Base-by-base conservation (phyloP, 2,113 vertebrate genomes). In the Amazona guildingii region DNA sequence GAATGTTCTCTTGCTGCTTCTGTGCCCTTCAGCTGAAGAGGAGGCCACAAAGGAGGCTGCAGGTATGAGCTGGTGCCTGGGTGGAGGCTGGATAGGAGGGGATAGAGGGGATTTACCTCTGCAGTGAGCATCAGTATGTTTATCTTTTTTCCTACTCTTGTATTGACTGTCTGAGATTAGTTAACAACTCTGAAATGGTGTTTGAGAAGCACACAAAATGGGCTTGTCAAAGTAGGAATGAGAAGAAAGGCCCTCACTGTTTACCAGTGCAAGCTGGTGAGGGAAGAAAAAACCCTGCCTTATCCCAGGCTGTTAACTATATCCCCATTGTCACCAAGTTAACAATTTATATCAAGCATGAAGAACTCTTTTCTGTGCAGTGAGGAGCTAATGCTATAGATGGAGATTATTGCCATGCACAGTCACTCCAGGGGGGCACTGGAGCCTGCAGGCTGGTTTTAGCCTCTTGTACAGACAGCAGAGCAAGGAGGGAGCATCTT, bases 201-300 rank as follows among this genome's bases (percentile, higher is more conserved):
- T 88, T 66, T 83, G 72, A 91, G 57, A 31, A 91, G 41, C n/a
- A 57, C 7, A 17, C n/a, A 59, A 88, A 90, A 88, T 69, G 13
- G 9, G 39, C 86, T 90, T 74, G 46, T 94, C 88, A 94, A 88
- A 96, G 73, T 37, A 54, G 1, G 2, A 83, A 51, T 51, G 41
- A 86, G 88, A 86, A 94, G 69, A 68, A 86, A 91, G 48, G 33
- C 23, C n/a, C 25, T 70, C 48, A 12, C 25, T 61, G 25, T 90
- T 92, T 86, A 15, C 51, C 33, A 61, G 76, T 29, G 39, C 78
- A 91, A 86, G 51, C 76, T 75, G 51, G 29, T 8, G 59, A 29
- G 39, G 63, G 17, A 25, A 68, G 55, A 35, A 74, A 82, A 64
- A 35, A 0, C 11, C 17, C 49, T 66, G 76, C 37, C 44, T 66